Conservation (phyloP, 2,797 vertebrate genomes). For the Melopsittacus undulatus region DNA sequence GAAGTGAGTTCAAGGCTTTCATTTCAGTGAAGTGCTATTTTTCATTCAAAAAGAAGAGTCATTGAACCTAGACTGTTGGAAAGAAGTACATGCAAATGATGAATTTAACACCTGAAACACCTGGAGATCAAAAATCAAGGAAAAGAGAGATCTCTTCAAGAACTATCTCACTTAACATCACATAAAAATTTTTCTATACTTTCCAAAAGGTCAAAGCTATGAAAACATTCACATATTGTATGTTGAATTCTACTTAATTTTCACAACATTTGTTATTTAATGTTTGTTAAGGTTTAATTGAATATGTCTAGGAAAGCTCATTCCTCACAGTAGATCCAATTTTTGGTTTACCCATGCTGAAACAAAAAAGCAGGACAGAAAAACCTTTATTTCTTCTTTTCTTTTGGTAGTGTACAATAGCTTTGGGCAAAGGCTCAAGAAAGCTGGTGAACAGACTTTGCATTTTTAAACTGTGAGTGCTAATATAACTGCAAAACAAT, state of each 20-base stretch:
- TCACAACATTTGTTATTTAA: background rate
- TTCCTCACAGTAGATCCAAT: background rate
- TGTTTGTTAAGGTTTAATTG: background rate
- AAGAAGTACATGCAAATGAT: background rate
- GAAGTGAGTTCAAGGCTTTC: background rate
- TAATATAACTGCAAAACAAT: constrained; percentile 60
- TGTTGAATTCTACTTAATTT: background rate
- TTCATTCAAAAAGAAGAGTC: background rate
- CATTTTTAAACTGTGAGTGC: constrained; percentile 53
- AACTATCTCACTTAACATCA: background rate
- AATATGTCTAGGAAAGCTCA: background rate
- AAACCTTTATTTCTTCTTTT: background rate
- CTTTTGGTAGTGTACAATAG: background rate
- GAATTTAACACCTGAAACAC: background rate
- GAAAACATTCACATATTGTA: background rate
- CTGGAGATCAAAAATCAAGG: background rate
- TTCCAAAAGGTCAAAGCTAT: background rate
- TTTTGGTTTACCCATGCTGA: background rate
- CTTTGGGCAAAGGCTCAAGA: constrained; percentile 17
- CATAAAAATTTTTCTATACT: background rate
- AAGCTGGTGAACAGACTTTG: constrained; percentile 44
- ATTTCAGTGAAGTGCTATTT: background rate
- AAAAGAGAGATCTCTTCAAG: background rate
- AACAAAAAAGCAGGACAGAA: background rate
- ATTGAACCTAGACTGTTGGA: background rate